A percentile compares a stretch with the other conserved stretches of the same genome.
phyloP scores from a whole-genome alignment of 2,113 vertebrate genomes.

The Otus sunia region DNA sequence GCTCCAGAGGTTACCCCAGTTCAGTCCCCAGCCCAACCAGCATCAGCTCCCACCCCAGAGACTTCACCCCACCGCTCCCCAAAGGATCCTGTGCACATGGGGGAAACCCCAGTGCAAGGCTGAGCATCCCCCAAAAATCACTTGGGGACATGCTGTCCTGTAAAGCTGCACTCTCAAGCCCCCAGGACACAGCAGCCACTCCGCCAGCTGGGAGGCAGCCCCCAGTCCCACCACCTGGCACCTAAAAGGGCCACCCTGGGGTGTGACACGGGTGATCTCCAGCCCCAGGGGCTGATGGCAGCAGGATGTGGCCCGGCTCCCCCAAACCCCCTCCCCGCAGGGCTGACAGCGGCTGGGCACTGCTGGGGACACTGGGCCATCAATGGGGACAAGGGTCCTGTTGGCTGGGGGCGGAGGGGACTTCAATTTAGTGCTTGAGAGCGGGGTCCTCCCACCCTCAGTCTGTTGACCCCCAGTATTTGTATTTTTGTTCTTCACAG shows the following conservation, averaged over 20 bases:
- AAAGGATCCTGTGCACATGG: neutral
- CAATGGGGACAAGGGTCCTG: rapidly evolving
- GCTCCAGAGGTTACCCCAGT: neutral
- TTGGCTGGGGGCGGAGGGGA: rapidly evolving
- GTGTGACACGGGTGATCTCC: neutral
- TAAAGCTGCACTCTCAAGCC: neutral
- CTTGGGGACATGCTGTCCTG: rapidly evolving
- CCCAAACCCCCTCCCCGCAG: neutral
- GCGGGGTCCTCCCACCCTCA: rapidly evolving
- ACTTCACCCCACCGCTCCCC: neutral
- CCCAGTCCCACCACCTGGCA: neutral
- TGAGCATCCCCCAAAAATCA: neutral
- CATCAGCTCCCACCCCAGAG: neutral
- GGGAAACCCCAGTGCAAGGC: neutral
- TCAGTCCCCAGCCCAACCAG: neutral
- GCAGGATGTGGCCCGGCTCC: neutral
- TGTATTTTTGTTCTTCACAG: neutral
- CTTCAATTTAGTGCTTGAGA: neutral
- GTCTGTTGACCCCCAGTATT: neutral
- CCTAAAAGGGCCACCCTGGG: rapidly evolving
- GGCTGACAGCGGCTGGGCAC: neutral
- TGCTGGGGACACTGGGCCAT: neutral
- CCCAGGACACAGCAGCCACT: rapidly evolving
- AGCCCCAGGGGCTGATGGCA: neutral
- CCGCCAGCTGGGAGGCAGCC: too few relatives aligned